Percentiles rank a stretch among this genome's conserved stretches.
These are phyloP conservation scores for Gila robusta DNA, from an alignment of 2,797 vertebrate species.

Conservation along the genomic window DNA sequence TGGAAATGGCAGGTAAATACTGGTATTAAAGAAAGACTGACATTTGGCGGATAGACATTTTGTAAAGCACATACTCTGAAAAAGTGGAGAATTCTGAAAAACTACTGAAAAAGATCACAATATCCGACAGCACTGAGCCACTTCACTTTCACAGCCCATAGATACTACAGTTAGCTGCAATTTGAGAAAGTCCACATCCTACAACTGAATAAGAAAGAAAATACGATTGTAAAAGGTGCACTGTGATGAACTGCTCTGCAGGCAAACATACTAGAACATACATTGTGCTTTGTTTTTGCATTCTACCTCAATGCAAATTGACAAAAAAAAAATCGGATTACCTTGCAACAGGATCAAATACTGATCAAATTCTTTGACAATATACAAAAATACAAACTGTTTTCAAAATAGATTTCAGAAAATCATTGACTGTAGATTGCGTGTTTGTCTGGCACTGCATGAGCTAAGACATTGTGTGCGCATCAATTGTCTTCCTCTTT, in stretches of 20 bases:
- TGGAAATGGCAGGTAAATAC: slow-evolving; percentile 49
- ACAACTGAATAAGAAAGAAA: neutral
- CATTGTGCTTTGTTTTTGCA: slow-evolving; percentile 43
- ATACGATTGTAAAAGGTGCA: slow-evolving; percentile 45
- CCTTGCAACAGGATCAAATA: slow-evolving; percentile 16
- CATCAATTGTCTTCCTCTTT: slow-evolving; percentile 4
- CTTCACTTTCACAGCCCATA: slow-evolving; percentile 48
- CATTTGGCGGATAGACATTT: slow-evolving; percentile 32
- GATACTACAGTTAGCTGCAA: slow-evolving; percentile 6
- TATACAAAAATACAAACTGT: slow-evolving; percentile 24
- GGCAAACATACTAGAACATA: neutral
- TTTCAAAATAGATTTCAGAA: neutral
- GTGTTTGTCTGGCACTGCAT: slow-evolving; percentile 20
- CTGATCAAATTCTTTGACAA: slow-evolving; percentile 15
- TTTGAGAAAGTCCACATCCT: slow-evolving; percentile 13
- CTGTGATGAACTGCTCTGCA: slow-evolving; percentile 50
- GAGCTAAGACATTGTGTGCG: neutral
- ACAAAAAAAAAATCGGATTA: neutral
- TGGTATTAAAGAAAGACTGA: slow-evolving; percentile 24
- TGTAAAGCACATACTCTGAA: slow-evolving; percentile 35
- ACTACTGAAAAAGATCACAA: neutral
- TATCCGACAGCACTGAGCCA: slow-evolving; percentile 25
- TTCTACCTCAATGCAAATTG: slow-evolving; percentile 18
- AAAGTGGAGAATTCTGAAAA: slow-evolving; percentile 37
- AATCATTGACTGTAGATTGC: neutral